These are phyloP conservation scores for Aphis craccivora DNA, from an alignment of 1,140 invertebrate species.

Conservation along the genomic window DNA sequence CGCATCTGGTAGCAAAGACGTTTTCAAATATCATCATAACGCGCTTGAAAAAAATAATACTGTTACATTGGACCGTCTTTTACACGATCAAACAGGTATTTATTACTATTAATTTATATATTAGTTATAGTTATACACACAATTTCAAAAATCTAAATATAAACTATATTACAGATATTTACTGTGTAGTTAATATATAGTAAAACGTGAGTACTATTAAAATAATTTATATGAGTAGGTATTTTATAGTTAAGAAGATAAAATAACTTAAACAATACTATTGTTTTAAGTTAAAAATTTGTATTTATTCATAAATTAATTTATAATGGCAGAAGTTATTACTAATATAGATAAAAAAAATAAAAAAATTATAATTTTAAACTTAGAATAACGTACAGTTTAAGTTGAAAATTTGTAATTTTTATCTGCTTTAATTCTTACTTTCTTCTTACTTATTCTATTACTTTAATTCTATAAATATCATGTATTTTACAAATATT, in stretches of 20 bases:
- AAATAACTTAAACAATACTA: not conserved
- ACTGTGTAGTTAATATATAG: not conserved
- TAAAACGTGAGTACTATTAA: not conserved
- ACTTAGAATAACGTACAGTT: no score
- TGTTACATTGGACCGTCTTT: not conserved
- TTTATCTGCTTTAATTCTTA: no score
- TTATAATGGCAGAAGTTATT: not conserved
- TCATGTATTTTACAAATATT: no score
- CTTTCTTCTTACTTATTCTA: no score
- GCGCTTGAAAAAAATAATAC: not conserved
- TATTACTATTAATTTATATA: not conserved
- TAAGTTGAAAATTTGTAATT: no score
- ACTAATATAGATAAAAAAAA: not conserved
- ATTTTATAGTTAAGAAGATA: not conserved
- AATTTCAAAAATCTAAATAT: not conserved
- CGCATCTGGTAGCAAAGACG: conserved; percentile 39
- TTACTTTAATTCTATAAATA: no score
- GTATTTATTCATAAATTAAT: not conserved
- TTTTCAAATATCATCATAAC: not conserved
- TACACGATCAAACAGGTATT: conserved; percentile 30
- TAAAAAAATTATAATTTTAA: not conserved
- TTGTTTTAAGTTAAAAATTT: not conserved
- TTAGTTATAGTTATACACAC: not conserved
- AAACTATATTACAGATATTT: not conserved
- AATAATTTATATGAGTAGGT: not conserved